Evolutionary conservation across 2,797 vertebrate species (phyloP), one percentile per base, ranked within the genome.

Genomic region (Enteromius viviparus): DNA sequence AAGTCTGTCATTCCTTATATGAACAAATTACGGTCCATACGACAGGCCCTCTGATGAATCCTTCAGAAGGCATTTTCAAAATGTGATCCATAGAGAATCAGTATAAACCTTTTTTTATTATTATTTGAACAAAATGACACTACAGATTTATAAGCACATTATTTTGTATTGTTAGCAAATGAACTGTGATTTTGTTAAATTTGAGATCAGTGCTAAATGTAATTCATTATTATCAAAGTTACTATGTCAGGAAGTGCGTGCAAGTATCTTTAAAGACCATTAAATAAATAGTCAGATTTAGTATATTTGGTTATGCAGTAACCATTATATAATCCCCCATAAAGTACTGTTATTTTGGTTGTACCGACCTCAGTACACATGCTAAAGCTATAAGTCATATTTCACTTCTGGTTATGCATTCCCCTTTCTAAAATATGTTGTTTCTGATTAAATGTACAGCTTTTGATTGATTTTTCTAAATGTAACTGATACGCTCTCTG

Each of bases 401-500:
- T 34, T 65, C 62, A 65, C 62, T 65, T 65, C 62, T 64, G 62
- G 32, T 32, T 64, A 34, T 64, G 62, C 29, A 32, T 64, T 32
- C 55, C 15, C 6, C 55, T 53, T 66, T 79, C 58, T 76, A 64
- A 64, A 32, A 32, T 3, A 17, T 32, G n/a, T 34, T 78, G 62
- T 85, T 70, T 47, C 11, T 64, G 37, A 74, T 79, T 53, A 74
- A 80, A 65, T 86, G 82, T 86, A 87, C 66, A 88, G 53, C 9
- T 66, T 88, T 77, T 82, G 81, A 77, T 37, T 80, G 4, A 42
- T 85, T 89, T 76, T 58, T 60, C 1, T 42, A 42, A 86, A 85
- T 91, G 60, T 69, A 42, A 60, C 23, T 40, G 69, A 75, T 65
- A 71, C 40, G n/a, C 51, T 45, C 70, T 92, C 94, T 94, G 78